Conservation (phyloP, 2,797 vertebrate genomes). For the Pangasius mekongensis region DNA sequence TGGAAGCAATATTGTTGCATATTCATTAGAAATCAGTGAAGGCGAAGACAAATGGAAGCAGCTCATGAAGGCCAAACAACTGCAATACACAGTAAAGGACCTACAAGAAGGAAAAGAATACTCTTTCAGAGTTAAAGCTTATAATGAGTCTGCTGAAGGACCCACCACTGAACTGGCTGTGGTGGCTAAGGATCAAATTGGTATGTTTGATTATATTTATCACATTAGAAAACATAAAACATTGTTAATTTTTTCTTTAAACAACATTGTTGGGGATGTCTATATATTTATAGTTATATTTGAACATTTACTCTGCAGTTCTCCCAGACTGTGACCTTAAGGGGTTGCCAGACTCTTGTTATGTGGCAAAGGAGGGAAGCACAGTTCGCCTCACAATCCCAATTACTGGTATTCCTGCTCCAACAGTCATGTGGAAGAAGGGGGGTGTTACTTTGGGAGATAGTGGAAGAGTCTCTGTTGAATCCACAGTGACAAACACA, state of each 20-base stretch:
- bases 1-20: slow-evolving; percentile 87
- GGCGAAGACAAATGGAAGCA: slow-evolving; percentile 90
- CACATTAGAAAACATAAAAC: neutral
- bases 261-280: neutral
- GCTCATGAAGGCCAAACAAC: slow-evolving; percentile 84
- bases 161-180: slow-evolving; percentile 84
- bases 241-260: neutral
- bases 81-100: slow-evolving; percentile 81
- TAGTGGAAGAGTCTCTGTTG: slow-evolving; percentile 87
- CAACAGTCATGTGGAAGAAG: slow-evolving; percentile 90
- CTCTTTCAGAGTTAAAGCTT: slow-evolving; percentile 88
- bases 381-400: slow-evolving; percentile 92
- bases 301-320: slow-evolving; percentile 73
- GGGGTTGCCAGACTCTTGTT: slow-evolving; percentile 85
- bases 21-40: slow-evolving; percentile 85
- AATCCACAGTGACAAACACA: slow-evolving; percentile 85
- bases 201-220: slow-evolving; percentile 67
- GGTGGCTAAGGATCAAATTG: slow-evolving; percentile 91
- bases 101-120: slow-evolving; percentile 91
- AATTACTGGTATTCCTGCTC: slow-evolving; percentile 85
- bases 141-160: slow-evolving; percentile 93
- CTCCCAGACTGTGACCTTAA: slow-evolving; percentile 91
- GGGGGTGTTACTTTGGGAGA: slow-evolving; percentile 82
- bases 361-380: slow-evolving; percentile 90
- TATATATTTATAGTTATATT: neutral